Evolutionary conservation across 2,113 vertebrate species (phyloP).

Genomic region (Octodon degus): DNA sequence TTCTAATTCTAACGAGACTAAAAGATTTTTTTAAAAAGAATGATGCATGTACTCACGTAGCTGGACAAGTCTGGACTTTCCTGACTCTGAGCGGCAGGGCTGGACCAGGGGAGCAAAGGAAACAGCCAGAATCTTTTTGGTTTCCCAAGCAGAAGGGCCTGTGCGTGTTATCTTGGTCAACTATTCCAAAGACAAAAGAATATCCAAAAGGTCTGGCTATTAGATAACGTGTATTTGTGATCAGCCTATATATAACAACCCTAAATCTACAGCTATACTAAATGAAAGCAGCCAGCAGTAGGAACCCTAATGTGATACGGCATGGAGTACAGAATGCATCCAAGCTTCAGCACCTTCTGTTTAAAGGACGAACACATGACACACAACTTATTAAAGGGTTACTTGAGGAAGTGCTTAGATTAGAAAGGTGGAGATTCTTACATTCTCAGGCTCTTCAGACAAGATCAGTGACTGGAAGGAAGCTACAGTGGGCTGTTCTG

Average conservation of each 20-base stretch:
- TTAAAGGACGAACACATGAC: not conserved
- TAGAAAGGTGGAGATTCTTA: not conserved
- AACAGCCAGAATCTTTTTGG: constrained; percentile 98
- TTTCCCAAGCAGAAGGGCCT: constrained; percentile 94
- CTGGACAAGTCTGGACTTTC: constrained; percentile 89
- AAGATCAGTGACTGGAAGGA: not conserved
- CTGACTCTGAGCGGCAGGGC: constrained; percentile 90
- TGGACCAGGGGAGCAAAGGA: constrained; percentile 97
- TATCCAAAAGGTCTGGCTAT: constrained; percentile 1
- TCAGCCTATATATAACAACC: not conserved
- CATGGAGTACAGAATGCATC: not conserved
- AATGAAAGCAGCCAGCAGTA: not conserved
- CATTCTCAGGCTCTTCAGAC: not conserved
- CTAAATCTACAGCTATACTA: not conserved
- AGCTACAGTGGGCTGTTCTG: not conserved
- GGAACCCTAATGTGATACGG: not conserved
- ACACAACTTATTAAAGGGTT: not conserved
- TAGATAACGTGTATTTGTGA: not conserved
- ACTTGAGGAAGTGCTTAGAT: not conserved
- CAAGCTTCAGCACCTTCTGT: not conserved
- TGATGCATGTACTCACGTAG: constrained; percentile 91
- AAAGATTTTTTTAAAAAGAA: not conserved
- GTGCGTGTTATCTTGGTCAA: constrained; percentile 97
- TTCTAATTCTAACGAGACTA: not conserved
- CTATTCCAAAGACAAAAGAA: constrained; percentile 85